Base-by-base conservation (phyloP, 2,113 vertebrate genomes). In the Paramisgurnus dabryanus region DNA sequence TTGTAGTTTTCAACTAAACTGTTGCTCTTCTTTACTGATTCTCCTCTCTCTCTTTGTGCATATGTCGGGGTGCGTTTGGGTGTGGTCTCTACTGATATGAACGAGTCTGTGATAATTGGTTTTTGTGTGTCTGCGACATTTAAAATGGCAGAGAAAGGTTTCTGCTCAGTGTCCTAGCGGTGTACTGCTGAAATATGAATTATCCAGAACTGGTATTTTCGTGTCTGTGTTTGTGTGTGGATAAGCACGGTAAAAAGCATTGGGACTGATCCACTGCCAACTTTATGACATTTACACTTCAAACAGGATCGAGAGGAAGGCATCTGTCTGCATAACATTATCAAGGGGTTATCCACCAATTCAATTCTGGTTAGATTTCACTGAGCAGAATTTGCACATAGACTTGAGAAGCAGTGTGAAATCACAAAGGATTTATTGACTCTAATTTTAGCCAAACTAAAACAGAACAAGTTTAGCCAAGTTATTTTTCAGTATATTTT, bases 231-330 rank as follows among this genome's bases (percentile, higher is more conserved):
- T 22, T 65, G 63, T 65, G 34, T 65, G n/a, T 13, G 55, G 55
- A 58, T n/a, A 2, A 58, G 55, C 50, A 53, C 3, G 50, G 12
- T 53, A 5, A 53, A 13, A 53, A 53, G 50, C 4, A 11, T 15
- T 2, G 18, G 49, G 47, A 22, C 18, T 17, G 47, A 53, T 70
- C 34, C 11, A 8, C n/a, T 4, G 47, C 1, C 7, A 15, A 47
- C 22, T 69, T 49, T 47, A 69, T 69, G 67, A 53, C 45, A 10
- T 70, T 69, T 69, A 50, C 67, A 69, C 18, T 34, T 34, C 27
- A 68, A 18, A 27, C 18, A 47, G 22, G 8, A 49, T 7, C 8
- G 47, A 49, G 47, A 53, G 50, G 15, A 13, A 53, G 50, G 11
- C 12, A 13, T 9, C 49, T 17, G 13, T 53, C 50, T 53, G 13